A percentile compares a stretch with the other conserved stretches of the same genome.
Evolutionary conservation across 2,113 vertebrate genomes (phyloP).

Genomic region (Corvus moneduloides): DNA sequence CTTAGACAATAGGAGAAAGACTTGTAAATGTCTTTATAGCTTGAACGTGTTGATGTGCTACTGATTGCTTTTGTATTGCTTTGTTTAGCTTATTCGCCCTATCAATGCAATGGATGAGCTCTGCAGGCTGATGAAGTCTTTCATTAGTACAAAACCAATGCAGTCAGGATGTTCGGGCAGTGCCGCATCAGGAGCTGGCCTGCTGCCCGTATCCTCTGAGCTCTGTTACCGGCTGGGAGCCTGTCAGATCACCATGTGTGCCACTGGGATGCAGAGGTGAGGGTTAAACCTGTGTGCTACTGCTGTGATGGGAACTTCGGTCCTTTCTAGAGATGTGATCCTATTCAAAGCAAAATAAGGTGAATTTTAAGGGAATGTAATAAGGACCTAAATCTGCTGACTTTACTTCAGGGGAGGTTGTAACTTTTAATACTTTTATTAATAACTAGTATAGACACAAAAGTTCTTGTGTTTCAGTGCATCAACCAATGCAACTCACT

Average conservation of each 20-base stretch:
- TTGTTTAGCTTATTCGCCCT: constrained; percentile 88
- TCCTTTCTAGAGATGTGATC: background rate
- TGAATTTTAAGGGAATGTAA: background rate
- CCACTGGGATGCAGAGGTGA: constrained; percentile 96
- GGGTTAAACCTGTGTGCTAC: background rate
- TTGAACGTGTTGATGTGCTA: background rate
- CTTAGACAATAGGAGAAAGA: background rate
- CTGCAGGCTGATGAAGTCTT: constrained; percentile 91
- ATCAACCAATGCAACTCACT: background rate
- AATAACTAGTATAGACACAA: background rate
- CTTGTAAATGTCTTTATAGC: background rate
- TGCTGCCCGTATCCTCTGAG: constrained; percentile 90
- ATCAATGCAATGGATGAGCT: constrained; percentile 98
- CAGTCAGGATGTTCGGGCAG: constrained; percentile 58
- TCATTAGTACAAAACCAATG: constrained; percentile 73
- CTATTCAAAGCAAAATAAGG: background rate
- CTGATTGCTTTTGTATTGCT: background rate
- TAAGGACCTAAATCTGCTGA: background rate
- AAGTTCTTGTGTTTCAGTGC: background rate
- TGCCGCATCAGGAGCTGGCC: constrained; percentile 79
- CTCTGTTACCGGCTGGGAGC: constrained; percentile 95
- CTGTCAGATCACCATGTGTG: constrained; percentile 92
- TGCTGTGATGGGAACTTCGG: background rate
- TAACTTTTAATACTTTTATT: background rate
- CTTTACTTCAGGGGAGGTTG: background rate